phyloP scores from a whole-genome alignment of 1,140 invertebrate species.

The Belonocnema kinseyi region DNA sequence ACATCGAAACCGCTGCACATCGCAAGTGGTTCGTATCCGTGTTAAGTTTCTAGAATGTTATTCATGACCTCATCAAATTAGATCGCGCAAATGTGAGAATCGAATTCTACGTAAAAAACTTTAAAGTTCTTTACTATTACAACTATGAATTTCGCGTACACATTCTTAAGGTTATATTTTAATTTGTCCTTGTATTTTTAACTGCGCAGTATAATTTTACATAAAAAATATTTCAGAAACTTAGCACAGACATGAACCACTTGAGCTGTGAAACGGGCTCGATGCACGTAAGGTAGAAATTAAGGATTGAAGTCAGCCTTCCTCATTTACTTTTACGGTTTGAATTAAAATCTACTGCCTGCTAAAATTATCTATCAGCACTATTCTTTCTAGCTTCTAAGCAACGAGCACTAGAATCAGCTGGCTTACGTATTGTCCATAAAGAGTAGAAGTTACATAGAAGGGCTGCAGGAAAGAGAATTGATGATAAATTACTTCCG shows the following conservation, averaged over 20 bases:
- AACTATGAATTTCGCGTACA: too few relatives aligned
- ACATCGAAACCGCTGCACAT: too few relatives aligned
- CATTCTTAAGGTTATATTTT: too few relatives aligned
- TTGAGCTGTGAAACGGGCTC: too few relatives aligned
- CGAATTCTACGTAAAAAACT: too few relatives aligned
- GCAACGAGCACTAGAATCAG: conserved; percentile 30
- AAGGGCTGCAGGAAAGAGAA: conserved; percentile 61
- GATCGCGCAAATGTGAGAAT: too few relatives aligned
- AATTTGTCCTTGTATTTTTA: not conserved
- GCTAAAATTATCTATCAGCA: not conserved
- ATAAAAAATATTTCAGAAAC: too few relatives aligned
- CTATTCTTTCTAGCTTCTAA: conserved; percentile 30
- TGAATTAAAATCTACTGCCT: not conserved
- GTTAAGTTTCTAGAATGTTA: too few relatives aligned
- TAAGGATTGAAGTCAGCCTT: not conserved
- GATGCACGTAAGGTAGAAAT: not conserved
- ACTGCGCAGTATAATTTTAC: not conserved
- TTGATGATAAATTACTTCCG: conserved; percentile 34
- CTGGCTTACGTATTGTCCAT: conserved; percentile 71
- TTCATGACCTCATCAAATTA: too few relatives aligned
- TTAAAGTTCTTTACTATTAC: too few relatives aligned
- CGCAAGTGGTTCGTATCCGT: too few relatives aligned
- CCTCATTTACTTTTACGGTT: not conserved
- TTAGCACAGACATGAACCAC: too few relatives aligned
- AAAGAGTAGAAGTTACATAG: conserved; percentile 65